Evolutionary conservation across 2,888 invertebrate species (phyloP).

Genomic region (Flexamia atlantica): DNA sequence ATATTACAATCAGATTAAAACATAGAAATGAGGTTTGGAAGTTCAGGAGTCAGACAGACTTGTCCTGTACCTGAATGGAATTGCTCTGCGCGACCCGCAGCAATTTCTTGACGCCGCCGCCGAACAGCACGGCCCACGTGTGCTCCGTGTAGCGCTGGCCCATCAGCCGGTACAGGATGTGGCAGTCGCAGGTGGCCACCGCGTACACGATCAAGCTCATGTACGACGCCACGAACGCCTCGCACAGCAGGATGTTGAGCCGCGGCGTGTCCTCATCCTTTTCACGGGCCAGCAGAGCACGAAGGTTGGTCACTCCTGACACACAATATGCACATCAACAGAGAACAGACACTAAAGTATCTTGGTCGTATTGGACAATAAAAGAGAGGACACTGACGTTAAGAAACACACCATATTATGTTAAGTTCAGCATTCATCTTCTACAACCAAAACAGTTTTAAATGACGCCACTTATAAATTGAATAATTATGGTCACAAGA

Average conservation of each 20-base stretch:
- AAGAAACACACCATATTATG: too few species aligned
- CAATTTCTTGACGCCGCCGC: conserved; percentile 93
- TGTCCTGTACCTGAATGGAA: conserved; percentile 41
- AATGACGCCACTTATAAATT: too few species aligned
- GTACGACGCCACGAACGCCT: conserved; percentile 96
- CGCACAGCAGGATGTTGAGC: conserved; percentile 93
- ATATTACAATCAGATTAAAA: too few species aligned
- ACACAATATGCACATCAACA: neutral
- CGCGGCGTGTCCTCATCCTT: conserved; percentile 97
- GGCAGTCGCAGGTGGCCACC: conserved; percentile 94
- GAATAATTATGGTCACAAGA: too few species aligned
- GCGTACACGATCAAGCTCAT: conserved; percentile 96
- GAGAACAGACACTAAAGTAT: too few species aligned
- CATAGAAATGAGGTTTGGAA: too few species aligned
- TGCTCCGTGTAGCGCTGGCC: conserved; percentile 88
- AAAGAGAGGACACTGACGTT: too few species aligned
- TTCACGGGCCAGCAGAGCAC: conserved; percentile 93
- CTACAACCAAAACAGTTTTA: too few species aligned
- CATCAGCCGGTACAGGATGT: conserved; percentile 91
- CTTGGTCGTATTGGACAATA: too few species aligned
- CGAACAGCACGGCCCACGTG: conserved; percentile 91
- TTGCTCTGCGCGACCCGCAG: conserved; percentile 83
- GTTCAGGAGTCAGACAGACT: too few species aligned
- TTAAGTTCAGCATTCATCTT: too few species aligned
- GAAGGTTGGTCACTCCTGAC: conserved; percentile 92